A percentile compares a stretch with the other conserved stretches of the same genome.
phyloP scores from a whole-genome alignment of 2,797 vertebrate genomes.

The Chrysocyon brachyurus region DNA sequence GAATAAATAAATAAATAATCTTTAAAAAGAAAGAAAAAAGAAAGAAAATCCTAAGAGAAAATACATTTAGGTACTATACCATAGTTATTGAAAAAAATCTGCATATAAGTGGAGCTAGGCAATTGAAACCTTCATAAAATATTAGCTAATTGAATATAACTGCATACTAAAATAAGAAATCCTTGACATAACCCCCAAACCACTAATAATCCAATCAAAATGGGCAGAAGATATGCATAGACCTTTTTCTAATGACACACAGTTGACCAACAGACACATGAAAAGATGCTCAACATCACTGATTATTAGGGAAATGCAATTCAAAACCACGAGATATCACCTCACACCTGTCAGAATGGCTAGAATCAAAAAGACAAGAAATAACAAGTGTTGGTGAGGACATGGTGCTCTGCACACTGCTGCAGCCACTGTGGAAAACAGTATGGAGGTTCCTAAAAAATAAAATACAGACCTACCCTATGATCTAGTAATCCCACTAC shows the following conservation, averaged over 20 bases:
- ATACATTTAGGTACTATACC: too few species aligned
- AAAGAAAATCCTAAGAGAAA: not conserved
- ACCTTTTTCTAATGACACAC: too few species aligned
- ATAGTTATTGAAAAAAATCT: too few species aligned
- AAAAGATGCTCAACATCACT: not conserved
- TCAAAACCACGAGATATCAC: not conserved
- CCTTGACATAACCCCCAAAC: too few species aligned
- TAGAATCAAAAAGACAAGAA: not conserved
- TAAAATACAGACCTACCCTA: not conserved
- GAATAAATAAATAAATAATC: too few species aligned
- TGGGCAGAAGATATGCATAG: too few species aligned
- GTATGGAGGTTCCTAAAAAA: not conserved
- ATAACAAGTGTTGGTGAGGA: not conserved
- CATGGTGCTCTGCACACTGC: too few species aligned
- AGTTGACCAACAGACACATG: not conserved
- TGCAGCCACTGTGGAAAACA: not conserved
- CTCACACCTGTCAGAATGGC: not conserved
- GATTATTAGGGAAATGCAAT: not conserved
- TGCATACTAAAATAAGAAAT: not conserved
- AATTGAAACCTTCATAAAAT: not conserved
- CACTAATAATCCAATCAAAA: too few species aligned
- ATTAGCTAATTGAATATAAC: not conserved
- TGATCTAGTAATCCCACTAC: not conserved
- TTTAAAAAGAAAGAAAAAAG: not conserved
- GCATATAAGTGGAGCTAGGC: too few species aligned